A percentile compares a stretch with the other conserved stretches of the same genome.
Conservation (phyloP, 2,797 vertebrate species). For the Acanthurus leucopareius region DNA sequence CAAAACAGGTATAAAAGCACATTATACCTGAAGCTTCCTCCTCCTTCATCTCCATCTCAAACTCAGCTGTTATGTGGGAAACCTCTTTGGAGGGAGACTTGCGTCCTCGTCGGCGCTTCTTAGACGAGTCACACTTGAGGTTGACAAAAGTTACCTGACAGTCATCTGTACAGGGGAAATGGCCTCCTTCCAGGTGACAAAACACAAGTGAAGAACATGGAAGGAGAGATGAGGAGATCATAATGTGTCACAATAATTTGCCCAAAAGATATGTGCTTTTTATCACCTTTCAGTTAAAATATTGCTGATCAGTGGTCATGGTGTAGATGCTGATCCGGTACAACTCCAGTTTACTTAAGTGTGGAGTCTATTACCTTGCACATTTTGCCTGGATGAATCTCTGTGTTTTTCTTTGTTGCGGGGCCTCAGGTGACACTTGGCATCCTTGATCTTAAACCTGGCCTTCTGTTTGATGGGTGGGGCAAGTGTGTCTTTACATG, state of each 20-base stretch:
- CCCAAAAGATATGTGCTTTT: background rate
- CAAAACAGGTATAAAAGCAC: slow-evolving; percentile 1
- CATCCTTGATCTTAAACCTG: slow-evolving; percentile 95
- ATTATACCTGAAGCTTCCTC: slow-evolving; percentile 92
- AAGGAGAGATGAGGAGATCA: slow-evolving; percentile 2
- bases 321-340: too few species aligned
- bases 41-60: slow-evolving; percentile 94
- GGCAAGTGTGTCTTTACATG: slow-evolving; percentile 83
- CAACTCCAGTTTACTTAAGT: too few species aligned
- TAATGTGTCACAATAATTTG: background rate
- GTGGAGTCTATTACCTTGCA: slow-evolving; percentile 84
- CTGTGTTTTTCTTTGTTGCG: slow-evolving; percentile 90
- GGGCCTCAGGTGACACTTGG: slow-evolving; percentile 93
- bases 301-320: too few species aligned
- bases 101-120: slow-evolving; percentile 92
- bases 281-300: background rate
- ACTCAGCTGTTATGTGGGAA: slow-evolving; percentile 94
- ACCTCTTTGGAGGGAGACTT: slow-evolving; percentile 95
- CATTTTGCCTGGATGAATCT: slow-evolving; percentile 85
- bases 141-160: slow-evolving; percentile 95
- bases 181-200: slow-evolving; percentile 74
- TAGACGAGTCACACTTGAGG: slow-evolving; percentile 96
- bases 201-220: slow-evolving; percentile 28
- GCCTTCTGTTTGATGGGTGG: slow-evolving; percentile 94
- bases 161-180: slow-evolving; percentile 91